A percentile compares a stretch with the other conserved stretches of the same genome.
Evolutionary conservation across 2,888 invertebrate species (phyloP).

Genomic region (Hololepta plana): DNA sequence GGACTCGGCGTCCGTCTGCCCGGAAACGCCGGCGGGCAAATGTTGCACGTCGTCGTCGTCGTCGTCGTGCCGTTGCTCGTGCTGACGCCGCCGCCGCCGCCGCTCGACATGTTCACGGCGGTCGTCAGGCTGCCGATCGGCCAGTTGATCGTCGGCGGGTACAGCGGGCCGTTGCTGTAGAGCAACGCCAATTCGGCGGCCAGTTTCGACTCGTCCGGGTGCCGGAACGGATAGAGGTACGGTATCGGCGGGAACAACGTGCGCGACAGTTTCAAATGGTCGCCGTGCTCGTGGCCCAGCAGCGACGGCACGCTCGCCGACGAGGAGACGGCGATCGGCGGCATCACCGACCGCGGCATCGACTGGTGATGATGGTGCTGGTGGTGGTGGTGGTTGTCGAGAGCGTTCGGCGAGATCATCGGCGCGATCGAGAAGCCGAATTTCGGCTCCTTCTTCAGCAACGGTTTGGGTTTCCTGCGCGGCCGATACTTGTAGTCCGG

Average conservation of each 20-base stretch:
- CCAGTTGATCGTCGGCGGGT: slow-evolving; percentile 30
- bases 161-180: slow-evolving; percentile 35
- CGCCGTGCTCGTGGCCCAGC: slow-evolving; percentile 30
- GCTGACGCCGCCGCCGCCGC: slow-evolving; percentile 10
- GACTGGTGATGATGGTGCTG: no score
- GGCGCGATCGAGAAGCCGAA: slow-evolving; percentile 51
- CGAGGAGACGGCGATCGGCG: slow-evolving; percentile 28
- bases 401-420: slow-evolving; percentile 34
- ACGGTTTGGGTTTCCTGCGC: slow-evolving; percentile 68
- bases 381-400: slow-evolving; percentile 20
- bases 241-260: slow-evolving; percentile 53
- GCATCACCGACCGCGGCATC: slow-evolving; percentile 32
- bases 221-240: slow-evolving; percentile 49
- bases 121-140: slow-evolving; percentile 17
- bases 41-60: slow-evolving; percentile 18
- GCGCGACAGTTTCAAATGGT: slow-evolving; percentile 41
- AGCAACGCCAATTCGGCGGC: slow-evolving; percentile 54
- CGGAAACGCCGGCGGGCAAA: slow-evolving; percentile 24
- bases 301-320: slow-evolving; percentile 32
- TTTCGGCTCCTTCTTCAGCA: slow-evolving; percentile 64
- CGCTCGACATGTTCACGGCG: slow-evolving; percentile 9
- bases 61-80: slow-evolving; percentile 8
- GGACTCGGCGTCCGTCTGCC: slow-evolving; percentile 21
- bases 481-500: slow-evolving; percentile 87
- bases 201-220: slow-evolving; percentile 37